Conservation (phyloP, 64 coral and sea anemone genomes). For the Orbicella faveolata region DNA sequence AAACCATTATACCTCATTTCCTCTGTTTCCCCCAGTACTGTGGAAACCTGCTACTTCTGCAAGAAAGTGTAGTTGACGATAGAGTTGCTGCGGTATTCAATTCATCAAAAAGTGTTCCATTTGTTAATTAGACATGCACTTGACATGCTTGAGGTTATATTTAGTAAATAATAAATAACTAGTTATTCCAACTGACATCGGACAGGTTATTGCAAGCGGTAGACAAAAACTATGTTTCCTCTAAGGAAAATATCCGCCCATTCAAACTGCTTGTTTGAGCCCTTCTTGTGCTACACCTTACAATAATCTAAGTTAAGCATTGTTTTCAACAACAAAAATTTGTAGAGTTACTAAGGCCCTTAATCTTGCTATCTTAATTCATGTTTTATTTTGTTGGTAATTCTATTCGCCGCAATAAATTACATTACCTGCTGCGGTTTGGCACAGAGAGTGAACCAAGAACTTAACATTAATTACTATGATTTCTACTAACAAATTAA, state of each 20-base stretch:
- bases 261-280: neutral
- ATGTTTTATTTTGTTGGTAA: neutral
- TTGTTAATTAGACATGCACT: neutral
- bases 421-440: slow-evolving; percentile 10
- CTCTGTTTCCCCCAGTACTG: neutral
- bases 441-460: neutral
- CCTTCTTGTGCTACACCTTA: neutral
- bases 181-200: neutral
- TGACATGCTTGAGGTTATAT: neutral
- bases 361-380: neutral
- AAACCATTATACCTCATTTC: neutral
- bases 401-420: neutral
- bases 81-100: neutral
- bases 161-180: slow-evolving; percentile 16
- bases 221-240: neutral
- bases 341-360: neutral
- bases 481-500: neutral
- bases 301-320: neutral
- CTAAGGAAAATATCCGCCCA: neutral
- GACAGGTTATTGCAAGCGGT: neutral
- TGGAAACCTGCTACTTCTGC: neutral
- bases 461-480: neutral
- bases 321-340: neutral
- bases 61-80: neutral
- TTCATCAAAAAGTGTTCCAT: neutral